Evolutionary conservation across 2,888 invertebrate genomes (phyloP), one percentile per base, ranked within the genome.

Genomic region (Tipula vernalis): DNA sequence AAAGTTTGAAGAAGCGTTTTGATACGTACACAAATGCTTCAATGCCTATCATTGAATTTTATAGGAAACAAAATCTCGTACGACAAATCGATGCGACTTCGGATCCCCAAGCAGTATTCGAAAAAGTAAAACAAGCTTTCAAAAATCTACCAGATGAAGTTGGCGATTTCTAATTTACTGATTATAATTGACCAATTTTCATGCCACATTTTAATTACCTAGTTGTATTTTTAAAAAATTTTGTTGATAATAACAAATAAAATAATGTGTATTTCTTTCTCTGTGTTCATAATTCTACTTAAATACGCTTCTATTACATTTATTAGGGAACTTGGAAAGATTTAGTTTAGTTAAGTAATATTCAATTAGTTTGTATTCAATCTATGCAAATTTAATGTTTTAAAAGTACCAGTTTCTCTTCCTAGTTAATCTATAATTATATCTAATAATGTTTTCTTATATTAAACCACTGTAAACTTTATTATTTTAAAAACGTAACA

Each of bases 31-130:
- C 95, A 36, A 95, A 94, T 88, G 96, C 97, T 89, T 98, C 98
- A 0, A 93, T 97, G 93, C 98, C 98, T 0, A 98, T 99, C 88
- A 95, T 99, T 87, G 93, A 97, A 42, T 93, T 96, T 90, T 99
- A 97, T 89, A 94, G 95, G 71, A 90, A 93, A 44, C 90, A 92
- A 87, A 94, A 95, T 86, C 92, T 97, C 83, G 97, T 98, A 3
- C 93, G 94, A 88, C 94, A 93, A 89, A 93, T 99, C 88, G 94
- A 97, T 91, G 96, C 96, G 12, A 94, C 94, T 88, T 92, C 93
- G 85, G 89, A 93, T 71, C 94, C 95, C 0, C 93, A 95, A 0
- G 91, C 94, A 88, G 97, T 98, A 0, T 94, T 94, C 89, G 89
- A 92, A 47, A 92, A 93, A 87, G 94, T 95, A 0, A 92, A 93